Percentiles rank a stretch among this genome's conserved stretches.
Evolutionary conservation across 30 jellyfish, hydroid and myxozoan genomes (phyloP).

Genomic region (Hydractinia symbiolongicarpus): DNA sequence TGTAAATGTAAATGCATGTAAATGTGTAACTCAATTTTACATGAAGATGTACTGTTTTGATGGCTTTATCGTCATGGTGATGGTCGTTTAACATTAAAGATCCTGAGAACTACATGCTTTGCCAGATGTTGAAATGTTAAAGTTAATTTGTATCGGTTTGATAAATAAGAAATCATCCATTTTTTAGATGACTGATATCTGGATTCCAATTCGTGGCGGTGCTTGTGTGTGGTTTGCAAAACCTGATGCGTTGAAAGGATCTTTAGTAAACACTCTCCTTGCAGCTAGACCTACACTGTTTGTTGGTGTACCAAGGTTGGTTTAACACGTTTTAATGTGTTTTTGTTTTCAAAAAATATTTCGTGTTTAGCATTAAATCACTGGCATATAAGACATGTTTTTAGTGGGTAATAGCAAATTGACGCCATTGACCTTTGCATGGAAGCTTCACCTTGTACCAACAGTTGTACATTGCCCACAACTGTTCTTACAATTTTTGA

Average conservation of each 20-base stretch:
- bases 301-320: slow-evolving; percentile 95
- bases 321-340: not conserved
- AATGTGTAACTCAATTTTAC: too few relatives aligned
- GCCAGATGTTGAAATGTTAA: too few relatives aligned
- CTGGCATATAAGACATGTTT: not conserved
- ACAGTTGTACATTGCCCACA: too few relatives aligned
- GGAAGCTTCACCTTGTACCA: too few relatives aligned
- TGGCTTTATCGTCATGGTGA: too few relatives aligned
- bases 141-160: not conserved
- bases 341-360: not conserved
- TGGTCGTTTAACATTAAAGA: too few relatives aligned
- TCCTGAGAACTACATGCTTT: too few relatives aligned
- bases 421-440: too few relatives aligned
- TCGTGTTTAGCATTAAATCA: not conserved
- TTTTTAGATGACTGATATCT: slow-evolving; percentile 54
- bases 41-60: too few relatives aligned
- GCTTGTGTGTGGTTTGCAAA: slow-evolving; percentile 75
- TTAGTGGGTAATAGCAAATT: not conserved
- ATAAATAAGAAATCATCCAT: not conserved
- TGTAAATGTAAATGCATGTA: too few relatives aligned
- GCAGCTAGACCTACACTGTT: slow-evolving; percentile 78
- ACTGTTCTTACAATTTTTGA: too few relatives aligned
- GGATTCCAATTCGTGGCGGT: slow-evolving; percentile 44
- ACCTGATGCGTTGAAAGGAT: slow-evolving; percentile 97
- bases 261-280: slow-evolving; percentile 53